Evolutionary conservation across 2,797 vertebrate genomes (phyloP).

Genomic region (Crypturellus tataupa): DNA sequence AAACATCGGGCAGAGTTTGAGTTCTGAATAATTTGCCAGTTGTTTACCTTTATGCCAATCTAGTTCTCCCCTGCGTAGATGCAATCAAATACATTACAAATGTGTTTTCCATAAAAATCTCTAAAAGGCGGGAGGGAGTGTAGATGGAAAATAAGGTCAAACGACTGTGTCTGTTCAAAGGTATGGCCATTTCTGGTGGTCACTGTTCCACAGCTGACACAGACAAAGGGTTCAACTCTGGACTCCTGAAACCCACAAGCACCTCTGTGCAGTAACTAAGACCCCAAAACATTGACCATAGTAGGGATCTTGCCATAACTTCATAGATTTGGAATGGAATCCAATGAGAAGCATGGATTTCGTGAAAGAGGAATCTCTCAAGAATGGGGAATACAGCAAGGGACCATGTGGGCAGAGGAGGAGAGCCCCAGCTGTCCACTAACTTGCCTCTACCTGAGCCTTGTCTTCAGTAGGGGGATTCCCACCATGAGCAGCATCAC

Average conservation of each 20-base stretch:
- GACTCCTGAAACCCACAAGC: neutral
- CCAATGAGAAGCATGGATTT: neutral
- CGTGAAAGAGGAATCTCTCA: neutral
- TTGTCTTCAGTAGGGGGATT: neutral
- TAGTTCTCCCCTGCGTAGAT: conserved; percentile 66
- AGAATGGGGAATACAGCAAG: neutral
- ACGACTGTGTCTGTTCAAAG: neutral
- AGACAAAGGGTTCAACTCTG: neutral
- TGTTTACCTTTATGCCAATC: conserved; percentile 86
- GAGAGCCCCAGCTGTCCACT: neutral
- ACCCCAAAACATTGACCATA: neutral
- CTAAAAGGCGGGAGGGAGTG: neutral
- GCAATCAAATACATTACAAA: conserved; percentile 74
- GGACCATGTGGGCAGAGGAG: neutral
- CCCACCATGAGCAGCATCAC: neutral
- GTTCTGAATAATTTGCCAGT: conserved; percentile 79
- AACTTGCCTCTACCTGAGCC: neutral
- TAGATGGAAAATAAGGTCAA: neutral
- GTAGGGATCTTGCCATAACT: conserved; percentile 13
- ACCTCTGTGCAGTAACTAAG: neutral
- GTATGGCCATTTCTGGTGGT: neutral
- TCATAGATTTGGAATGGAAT: neutral
- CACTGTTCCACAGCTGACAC: neutral
- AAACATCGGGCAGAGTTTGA: conserved; percentile 71
- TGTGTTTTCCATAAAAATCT: conserved; percentile 72